Percentiles rank a stretch among this genome's conserved stretches.
Conservation (phyloP, 2,797 vertebrate genomes). For the Sebastes kiyomatsui region DNA sequence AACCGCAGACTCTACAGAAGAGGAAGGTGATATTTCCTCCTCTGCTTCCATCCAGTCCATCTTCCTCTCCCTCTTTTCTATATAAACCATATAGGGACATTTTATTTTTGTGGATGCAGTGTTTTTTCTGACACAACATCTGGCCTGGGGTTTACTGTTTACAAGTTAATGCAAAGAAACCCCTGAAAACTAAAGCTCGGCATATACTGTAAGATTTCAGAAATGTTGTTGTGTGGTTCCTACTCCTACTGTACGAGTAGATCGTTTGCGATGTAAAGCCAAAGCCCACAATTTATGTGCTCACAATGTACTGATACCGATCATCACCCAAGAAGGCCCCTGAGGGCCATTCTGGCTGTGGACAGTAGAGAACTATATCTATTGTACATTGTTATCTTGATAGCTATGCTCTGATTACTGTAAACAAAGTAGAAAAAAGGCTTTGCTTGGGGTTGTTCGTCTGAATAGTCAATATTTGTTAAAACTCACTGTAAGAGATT, state of each 20-base stretch:
- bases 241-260: too few relatives aligned
- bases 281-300: too few relatives aligned
- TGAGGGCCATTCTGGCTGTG: neutral
- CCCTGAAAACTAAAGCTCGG: too few relatives aligned
- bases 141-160: neutral
- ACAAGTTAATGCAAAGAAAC: neutral
- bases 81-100: neutral
- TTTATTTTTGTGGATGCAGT: neutral
- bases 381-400: too few relatives aligned
- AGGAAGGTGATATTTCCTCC: neutral
- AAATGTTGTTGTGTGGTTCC: too few relatives aligned
- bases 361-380: neutral
- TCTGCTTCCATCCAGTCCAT: neutral
- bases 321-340: too few relatives aligned
- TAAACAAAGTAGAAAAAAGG: neutral
- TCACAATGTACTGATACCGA: too few relatives aligned
- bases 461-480: neutral
- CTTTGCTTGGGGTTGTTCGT: too few relatives aligned
- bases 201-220: too few relatives aligned
- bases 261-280: too few relatives aligned
- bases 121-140: neutral
- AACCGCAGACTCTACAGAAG: neutral
- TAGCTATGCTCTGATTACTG: too few relatives aligned
- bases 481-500: neutral
- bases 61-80: neutral